Evolutionary conservation across 2,113 vertebrate genomes (phyloP).

Genomic region (Prunella himalayana): DNA sequence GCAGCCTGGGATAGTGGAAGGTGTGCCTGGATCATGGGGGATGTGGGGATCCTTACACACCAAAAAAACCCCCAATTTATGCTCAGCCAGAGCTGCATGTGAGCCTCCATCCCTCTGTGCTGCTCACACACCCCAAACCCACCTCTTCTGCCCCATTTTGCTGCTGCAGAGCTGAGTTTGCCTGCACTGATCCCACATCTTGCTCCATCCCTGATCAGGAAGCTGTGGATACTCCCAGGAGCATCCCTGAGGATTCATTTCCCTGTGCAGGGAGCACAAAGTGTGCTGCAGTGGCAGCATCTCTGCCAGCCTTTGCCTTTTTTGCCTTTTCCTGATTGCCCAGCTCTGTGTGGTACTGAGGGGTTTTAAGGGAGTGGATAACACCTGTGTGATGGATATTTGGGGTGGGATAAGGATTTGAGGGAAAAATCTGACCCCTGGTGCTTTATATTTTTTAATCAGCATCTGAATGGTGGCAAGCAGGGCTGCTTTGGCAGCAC

Average conservation of each 20-base stretch:
- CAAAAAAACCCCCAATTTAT: background rate
- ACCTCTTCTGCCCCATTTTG: background rate
- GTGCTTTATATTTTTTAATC: background rate
- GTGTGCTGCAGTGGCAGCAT: fast-evolving
- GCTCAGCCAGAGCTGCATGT: background rate
- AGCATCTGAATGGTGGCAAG: background rate
- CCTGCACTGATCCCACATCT: background rate
- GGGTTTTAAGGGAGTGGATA: background rate
- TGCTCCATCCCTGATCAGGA: background rate
- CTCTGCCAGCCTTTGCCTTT: background rate
- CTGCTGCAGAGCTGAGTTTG: background rate
- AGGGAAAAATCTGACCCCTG: background rate
- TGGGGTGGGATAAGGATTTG: background rate
- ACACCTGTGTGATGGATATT: background rate
- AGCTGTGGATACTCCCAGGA: fast-evolving
- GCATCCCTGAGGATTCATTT: background rate
- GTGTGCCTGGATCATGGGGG: background rate
- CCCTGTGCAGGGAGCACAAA: fast-evolving
- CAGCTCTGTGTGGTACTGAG: background rate
- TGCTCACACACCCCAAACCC: background rate
- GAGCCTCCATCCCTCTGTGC: background rate
- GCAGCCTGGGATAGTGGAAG: background rate
- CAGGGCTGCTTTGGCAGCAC: background rate
- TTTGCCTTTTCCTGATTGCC: background rate
- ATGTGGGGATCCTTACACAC: fast-evolving